Conservation (phyloP, 2,113 vertebrate genomes). For the western clawed frog (Xenopus tropicalis) region UCB_Xtro_10.0 CM004444.2:101119001-101119500, state of each 20-base stretch:
- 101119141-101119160: conserved; percentile 35
- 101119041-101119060: conserved; percentile 21
- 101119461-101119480: too few relatives aligned
- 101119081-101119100: conserved; percentile 11
- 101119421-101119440: too few relatives aligned
- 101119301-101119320: neutral
- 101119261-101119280: neutral
- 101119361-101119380: too few relatives aligned
- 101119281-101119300: neutral
- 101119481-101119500: too few relatives aligned
- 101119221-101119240: conserved; percentile 9
- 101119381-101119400: too few relatives aligned
- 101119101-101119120: conserved; percentile 19
- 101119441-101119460: too few relatives aligned
- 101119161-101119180: conserved; percentile 21
- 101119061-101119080: conserved; percentile 26
- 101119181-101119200: conserved; percentile 12
- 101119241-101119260: neutral
- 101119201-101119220: neutral
- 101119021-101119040: conserved; percentile 31
- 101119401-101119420: too few relatives aligned
- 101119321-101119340: neutral
- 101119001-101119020: conserved; percentile 36
- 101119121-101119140: conserved; percentile 22
- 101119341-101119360: neutral